phyloP scores from a whole-genome alignment of 2,113 vertebrate species.

The Octodon degus region DNA sequence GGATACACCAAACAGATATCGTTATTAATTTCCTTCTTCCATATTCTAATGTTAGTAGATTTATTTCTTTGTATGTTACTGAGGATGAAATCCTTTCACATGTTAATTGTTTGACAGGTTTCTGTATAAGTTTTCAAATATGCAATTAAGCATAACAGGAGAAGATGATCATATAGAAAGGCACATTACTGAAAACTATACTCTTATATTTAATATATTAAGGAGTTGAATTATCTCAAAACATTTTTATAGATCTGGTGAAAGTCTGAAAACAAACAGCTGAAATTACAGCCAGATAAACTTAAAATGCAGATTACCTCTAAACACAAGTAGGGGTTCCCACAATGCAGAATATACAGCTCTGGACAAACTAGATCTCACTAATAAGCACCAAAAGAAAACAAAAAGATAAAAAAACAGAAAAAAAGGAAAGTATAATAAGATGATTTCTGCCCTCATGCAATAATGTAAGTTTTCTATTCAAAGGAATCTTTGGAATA shows the following conservation, averaged over 20 bases:
- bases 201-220: neutral
- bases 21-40: conserved; percentile 20
- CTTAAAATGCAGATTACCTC: neutral
- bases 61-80: neutral
- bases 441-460: neutral
- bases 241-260: neutral
- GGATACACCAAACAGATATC: neutral
- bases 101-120: neutral
- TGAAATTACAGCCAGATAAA: neutral
- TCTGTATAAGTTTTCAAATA: conserved; percentile 25
- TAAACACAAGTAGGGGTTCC: neutral
- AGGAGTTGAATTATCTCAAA: neutral
- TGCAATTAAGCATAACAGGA: neutral
- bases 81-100: neutral
- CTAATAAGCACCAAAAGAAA: neutral
- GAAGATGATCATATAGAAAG: conserved; percentile 44
- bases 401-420: neutral
- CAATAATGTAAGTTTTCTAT: neutral
- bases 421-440: neutral
- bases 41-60: neutral
- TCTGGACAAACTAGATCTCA: neutral
- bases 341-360: neutral
- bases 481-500: neutral
- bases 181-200: neutral
- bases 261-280: neutral